Conservation (phyloP, 2,888 invertebrate genomes). For the Coenonympha arcania region DNA sequence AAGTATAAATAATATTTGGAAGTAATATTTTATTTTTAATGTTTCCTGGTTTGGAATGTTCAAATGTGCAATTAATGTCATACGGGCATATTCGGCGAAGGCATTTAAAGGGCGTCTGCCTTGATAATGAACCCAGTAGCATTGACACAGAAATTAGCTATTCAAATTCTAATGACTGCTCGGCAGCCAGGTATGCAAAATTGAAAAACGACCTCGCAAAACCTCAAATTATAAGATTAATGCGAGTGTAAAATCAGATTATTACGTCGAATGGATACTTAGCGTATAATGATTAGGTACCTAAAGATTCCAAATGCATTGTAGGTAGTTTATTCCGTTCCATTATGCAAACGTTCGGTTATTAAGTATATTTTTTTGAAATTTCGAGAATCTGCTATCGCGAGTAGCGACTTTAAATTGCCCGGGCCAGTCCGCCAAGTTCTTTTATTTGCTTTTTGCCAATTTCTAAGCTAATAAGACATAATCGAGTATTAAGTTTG, state of each 20-base stretch:
- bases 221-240: not conserved
- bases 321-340: no score
- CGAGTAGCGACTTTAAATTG: no score
- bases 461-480: no score
- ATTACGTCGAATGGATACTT: not conserved
- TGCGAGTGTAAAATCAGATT: not conserved
- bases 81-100: no score
- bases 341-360: no score
- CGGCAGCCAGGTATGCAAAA: not conserved
- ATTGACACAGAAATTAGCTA: slow-evolving; percentile 3
- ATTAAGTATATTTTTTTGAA: no score
- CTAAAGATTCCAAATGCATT: no score
- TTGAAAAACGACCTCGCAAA: not conserved
- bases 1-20: not conserved
- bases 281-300: no score
- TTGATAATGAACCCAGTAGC: slow-evolving; percentile 15
- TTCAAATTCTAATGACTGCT: slow-evolving; percentile 4
- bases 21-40: not conserved
- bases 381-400: no score
- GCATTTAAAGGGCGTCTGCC: slow-evolving; percentile 1
- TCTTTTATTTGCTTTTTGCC: no score
- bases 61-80: not conserved
- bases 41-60: not conserved
- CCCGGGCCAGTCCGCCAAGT: no score
- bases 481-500: no score